Evolutionary conservation across 1,140 invertebrate species (phyloP).

Genomic region (Pomacea maculata): DNA sequence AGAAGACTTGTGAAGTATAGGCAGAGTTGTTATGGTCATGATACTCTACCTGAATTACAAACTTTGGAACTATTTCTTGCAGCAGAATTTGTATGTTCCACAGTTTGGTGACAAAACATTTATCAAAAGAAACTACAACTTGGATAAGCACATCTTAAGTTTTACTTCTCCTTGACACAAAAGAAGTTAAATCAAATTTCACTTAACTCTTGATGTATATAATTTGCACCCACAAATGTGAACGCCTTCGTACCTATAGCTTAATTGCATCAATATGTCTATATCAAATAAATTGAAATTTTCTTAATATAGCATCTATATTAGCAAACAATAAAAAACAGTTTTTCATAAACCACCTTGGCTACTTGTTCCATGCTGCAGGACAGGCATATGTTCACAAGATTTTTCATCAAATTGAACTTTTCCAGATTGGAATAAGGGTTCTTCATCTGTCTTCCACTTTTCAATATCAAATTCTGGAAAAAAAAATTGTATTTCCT

Average conservation of each 20-base stretch:
- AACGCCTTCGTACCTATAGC: neutral
- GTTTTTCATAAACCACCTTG: neutral
- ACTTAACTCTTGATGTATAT: neutral
- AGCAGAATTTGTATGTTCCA: neutral
- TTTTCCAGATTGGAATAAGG: constrained; percentile 37
- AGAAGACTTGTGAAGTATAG: neutral
- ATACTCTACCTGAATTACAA: neutral
- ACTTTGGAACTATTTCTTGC: neutral
- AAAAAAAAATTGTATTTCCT: constrained; percentile 86
- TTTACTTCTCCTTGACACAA: neutral
- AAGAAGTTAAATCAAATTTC: too few species aligned
- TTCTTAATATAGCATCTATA: neutral
- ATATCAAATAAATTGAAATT: neutral
- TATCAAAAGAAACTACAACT: too few species aligned
- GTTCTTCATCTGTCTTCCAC: constrained; percentile 71
- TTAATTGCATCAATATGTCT: neutral
- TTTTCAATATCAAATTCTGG: constrained; percentile 76
- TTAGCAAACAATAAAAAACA: too few species aligned
- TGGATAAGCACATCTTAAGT: neutral
- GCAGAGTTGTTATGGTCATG: neutral
- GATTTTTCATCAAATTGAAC: constrained; percentile 36
- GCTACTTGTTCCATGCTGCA: neutral
- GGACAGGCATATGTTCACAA: constrained; percentile 23
- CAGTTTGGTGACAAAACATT: neutral
- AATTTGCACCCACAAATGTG: neutral